Evolutionary conservation across 2,888 invertebrate species (phyloP), one percentile per base, ranked within the genome.

Genomic region (Gerris lacustris): DNA sequence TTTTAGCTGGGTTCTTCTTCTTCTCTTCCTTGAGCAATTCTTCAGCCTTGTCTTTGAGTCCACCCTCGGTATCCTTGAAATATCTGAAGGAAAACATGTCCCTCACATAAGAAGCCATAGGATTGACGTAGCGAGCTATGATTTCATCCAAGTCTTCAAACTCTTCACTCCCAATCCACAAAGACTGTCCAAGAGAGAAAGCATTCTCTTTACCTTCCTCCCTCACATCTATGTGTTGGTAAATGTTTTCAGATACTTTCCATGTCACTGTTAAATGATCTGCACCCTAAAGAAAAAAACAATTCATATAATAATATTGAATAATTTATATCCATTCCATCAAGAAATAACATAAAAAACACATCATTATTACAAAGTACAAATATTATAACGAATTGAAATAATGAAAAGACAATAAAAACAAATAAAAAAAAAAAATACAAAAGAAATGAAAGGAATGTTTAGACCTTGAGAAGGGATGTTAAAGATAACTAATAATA

Each of bases 81-180:
- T 97, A 96, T 79, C 95, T 95, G 82, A 95, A 96, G 63, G 88
- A 86, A 69, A 96, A 82, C 63, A 99, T 84, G 79, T 99, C 99
- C 5, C 96, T 86, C 0, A 94, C 95, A 78, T 90, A 90, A 0
- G 91, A 87, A 0, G 97, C 96, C 96, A 99, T 96, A 0, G 98
- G 99, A 73, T 93, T 95, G 6, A 99, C 90, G 81, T 95, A 88
- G 11, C 98, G 87, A 0, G 98, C 97, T 70, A 99, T 93, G 73
- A 99, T 99, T 88, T 99, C 99, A 81, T 99, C 99, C 47, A 99
- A 83, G 82, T 99, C 99, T 82, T 99, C 99, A 81, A 95, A 99
- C 79, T 96, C 96, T 77, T 96, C 93, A 73, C 86, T 88, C 55
- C 88, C 89, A 76, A 98, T 98, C 88, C 89, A 90, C 11, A 98